These are phyloP conservation scores for Sebastes cheni DNA, from an alignment of 2,797 vertebrate genomes.

Conservation along the genomic window DNA sequence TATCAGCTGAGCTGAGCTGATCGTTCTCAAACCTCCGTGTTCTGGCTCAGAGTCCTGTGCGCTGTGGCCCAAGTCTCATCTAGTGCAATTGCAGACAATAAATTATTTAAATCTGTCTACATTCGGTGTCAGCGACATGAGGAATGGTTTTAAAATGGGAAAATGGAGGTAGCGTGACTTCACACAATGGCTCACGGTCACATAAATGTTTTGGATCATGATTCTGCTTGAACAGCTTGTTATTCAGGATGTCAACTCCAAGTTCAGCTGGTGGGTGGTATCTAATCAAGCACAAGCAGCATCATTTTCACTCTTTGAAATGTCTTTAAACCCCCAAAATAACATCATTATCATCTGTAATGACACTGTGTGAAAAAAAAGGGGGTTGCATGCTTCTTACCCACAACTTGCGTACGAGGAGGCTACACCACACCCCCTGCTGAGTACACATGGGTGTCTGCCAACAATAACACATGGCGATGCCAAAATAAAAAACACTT, in stretches of 20 bases:
- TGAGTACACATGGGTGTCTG: slow-evolving; percentile 54
- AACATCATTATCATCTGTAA: slow-evolving; percentile 35
- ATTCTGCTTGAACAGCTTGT: slow-evolving; percentile 52
- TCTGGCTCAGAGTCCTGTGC: not conserved
- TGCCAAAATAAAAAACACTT: slow-evolving; percentile 66
- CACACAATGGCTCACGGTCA: slow-evolving; percentile 29
- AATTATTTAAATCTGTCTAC: slow-evolving; percentile 32
- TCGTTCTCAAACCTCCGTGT: slow-evolving; percentile 15
- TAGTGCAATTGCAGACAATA: slow-evolving; percentile 40
- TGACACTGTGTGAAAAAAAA: slow-evolving; percentile 11
- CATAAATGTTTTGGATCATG: slow-evolving; percentile 60
- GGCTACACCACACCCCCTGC: slow-evolving; percentile 46
- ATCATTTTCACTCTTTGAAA: slow-evolving; percentile 4
- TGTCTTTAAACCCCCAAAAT: slow-evolving; percentile 38
- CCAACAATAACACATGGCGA: slow-evolving; percentile 72
- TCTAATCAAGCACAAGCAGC: slow-evolving; percentile 21
- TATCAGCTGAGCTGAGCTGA: slow-evolving; percentile 19
- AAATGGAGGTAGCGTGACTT: slow-evolving; percentile 24
- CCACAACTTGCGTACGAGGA: slow-evolving; percentile 34
- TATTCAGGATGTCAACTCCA: slow-evolving; percentile 54
- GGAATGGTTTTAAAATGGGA: slow-evolving; percentile 22
- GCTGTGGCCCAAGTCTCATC: slow-evolving; percentile 35
- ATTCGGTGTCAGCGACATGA: slow-evolving; percentile 30
- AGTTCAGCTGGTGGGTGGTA: slow-evolving; percentile 34
- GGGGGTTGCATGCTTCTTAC: slow-evolving; percentile 24